A percentile compares a stretch with the other conserved stretches of the same genome.
Conservation (phyloP, 2,888 invertebrate genomes). For the Ichneumon xanthorius region DNA sequence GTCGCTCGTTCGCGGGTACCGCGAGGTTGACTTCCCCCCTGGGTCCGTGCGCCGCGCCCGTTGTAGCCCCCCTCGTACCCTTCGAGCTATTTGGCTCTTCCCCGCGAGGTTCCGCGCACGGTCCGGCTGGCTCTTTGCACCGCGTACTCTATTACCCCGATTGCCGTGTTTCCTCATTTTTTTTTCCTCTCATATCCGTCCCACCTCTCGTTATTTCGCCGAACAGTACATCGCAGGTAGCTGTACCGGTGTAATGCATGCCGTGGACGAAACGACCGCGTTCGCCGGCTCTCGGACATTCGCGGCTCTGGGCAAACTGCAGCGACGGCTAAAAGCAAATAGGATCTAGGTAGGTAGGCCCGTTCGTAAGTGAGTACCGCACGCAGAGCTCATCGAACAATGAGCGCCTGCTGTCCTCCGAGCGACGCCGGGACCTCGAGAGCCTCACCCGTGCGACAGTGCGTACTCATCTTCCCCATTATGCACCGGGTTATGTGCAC, state of each 20-base stretch:
- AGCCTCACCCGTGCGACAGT: not conserved
- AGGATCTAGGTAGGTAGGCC: conserved; percentile 12
- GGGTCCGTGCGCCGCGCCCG: conserved; percentile 16
- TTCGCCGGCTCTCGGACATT: conserved; percentile 34
- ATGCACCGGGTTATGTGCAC: not conserved
- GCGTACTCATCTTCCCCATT: not conserved
- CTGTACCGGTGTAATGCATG: conserved; percentile 8
- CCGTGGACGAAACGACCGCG: conserved; percentile 25
- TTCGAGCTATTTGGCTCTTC: conserved; percentile 57
- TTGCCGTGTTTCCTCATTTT: conserved; percentile 47
- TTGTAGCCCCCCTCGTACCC: conserved; percentile 42
- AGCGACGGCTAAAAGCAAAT: not conserved
- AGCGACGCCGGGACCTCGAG: not conserved
- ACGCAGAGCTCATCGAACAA: conserved; percentile 15
- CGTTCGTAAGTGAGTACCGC: not conserved
- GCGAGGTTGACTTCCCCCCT: conserved; percentile 60
- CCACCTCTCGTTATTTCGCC: conserved; percentile 21
- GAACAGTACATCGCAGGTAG: conserved; percentile 5
- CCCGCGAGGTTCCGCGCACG: conserved; percentile 13
- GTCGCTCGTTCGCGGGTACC: conserved; percentile 41
- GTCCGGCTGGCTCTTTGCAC: conserved; percentile 25
- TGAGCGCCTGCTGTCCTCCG: not conserved
- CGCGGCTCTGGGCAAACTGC: conserved; percentile 22
- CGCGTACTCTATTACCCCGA: conserved; percentile 20
- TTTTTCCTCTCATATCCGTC: conserved; percentile 5